These are phyloP conservation scores for Alligator mississippiensis DNA, from an alignment of 2,113 vertebrate genomes.

Conservation along the genomic window DNA sequence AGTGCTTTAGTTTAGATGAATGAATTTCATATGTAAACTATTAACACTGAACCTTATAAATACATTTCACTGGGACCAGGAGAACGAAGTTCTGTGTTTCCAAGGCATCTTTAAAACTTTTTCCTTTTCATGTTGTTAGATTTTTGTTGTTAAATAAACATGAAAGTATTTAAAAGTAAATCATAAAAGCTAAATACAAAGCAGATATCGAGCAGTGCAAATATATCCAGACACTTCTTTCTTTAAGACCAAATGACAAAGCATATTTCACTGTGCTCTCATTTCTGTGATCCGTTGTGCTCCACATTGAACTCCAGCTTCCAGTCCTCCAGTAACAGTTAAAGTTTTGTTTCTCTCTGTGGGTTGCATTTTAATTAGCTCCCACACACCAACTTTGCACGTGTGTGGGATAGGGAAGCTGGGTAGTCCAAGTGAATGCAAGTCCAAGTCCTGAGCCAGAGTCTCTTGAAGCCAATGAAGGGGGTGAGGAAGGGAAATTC, in stretches of 20 bases:
- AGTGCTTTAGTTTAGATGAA: constrained; percentile 28
- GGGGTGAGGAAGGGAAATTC: background rate
- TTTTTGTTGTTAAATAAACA: constrained; percentile 19
- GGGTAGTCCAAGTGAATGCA: background rate
- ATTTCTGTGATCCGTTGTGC: background rate
- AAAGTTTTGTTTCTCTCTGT: background rate
- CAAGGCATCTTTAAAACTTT: constrained; percentile 35
- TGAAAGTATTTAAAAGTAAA: constrained; percentile 22
- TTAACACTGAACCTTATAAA: constrained; percentile 37
- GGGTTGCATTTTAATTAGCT: background rate
- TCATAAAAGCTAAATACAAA: constrained; percentile 29
- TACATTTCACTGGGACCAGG: background rate
- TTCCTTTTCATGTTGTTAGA: constrained; percentile 18
- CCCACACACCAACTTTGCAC: background rate
- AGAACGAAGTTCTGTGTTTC: background rate
- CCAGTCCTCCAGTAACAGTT: background rate
- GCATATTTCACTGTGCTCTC: background rate
- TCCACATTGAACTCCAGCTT: fast-evolving
- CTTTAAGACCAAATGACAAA: background rate
- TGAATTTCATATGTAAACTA: constrained; percentile 21
- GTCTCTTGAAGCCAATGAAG: background rate
- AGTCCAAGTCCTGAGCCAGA: background rate
- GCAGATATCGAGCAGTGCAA: constrained; percentile 15
- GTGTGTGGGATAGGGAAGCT: background rate
- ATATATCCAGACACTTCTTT: background rate